Evolutionary conservation across 2,113 vertebrate genomes (phyloP).

Genomic region (Campylomormyrus tamandua): DNA sequence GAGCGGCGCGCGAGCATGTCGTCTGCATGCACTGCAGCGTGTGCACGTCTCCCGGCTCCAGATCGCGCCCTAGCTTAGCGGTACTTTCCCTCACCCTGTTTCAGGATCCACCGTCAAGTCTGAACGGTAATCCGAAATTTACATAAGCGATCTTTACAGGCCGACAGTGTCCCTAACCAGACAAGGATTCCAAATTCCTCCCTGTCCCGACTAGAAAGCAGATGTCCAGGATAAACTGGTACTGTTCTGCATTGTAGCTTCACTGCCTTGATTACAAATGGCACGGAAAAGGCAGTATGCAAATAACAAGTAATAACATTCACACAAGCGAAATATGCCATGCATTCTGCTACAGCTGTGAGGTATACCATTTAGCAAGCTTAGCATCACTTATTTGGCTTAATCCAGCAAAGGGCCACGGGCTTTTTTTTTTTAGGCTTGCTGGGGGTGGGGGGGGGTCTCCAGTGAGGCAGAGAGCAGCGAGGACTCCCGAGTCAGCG

Average conservation of each 20-base stretch:
- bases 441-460: not conserved
- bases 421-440: not conserved
- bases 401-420: not conserved
- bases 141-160: not conserved
- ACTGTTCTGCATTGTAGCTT: not conserved
- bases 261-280: not conserved
- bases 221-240: not conserved
- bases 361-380: not conserved
- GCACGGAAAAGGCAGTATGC: not conserved
- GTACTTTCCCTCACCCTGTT: not conserved
- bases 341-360: not conserved
- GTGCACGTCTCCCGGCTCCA: conserved; percentile 38
- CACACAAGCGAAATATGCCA: not conserved
- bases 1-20: not conserved
- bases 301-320: not conserved
- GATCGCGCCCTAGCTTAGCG: not conserved
- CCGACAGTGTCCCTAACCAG: not conserved
- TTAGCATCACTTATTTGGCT: not conserved
- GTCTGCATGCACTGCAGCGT: not conserved
- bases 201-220: not conserved
- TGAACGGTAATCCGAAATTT: not conserved
- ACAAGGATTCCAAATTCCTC: not conserved
- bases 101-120: not conserved
- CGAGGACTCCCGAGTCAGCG: not conserved
- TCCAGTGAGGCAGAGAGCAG: not conserved